These are phyloP conservation scores for Dysmachus trigonus DNA, from an alignment of 2,888 invertebrate species.

Conservation along the genomic window DNA sequence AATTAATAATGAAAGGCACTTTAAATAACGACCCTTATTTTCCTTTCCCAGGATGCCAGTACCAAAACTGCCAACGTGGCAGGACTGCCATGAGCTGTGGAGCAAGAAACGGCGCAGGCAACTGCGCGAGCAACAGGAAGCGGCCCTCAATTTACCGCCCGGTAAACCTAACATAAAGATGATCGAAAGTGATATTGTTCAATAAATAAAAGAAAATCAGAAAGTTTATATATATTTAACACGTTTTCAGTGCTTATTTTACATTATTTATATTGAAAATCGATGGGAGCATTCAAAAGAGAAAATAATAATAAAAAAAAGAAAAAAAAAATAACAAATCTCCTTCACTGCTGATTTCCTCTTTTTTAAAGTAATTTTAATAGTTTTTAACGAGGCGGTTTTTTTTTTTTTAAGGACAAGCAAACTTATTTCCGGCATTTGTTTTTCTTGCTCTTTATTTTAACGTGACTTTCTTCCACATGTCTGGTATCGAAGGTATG, in stretches of 20 bases:
- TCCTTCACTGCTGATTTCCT: slow-evolving; percentile 22
- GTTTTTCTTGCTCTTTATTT: neutral
- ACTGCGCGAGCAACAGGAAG: slow-evolving; percentile 74
- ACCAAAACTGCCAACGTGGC: slow-evolving; percentile 90
- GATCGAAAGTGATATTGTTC: slow-evolving; percentile 46
- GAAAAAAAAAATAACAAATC: slow-evolving; percentile 8
- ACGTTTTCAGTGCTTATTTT: slow-evolving; percentile 23
- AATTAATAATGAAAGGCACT: neutral
- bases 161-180: slow-evolving; percentile 46
- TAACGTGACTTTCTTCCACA: neutral
- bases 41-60: slow-evolving; percentile 75
- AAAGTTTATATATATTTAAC: slow-evolving; percentile 6
- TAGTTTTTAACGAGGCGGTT: neutral
- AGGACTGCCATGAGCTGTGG: slow-evolving; percentile 99
- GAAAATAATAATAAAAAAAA: slow-evolving; percentile 1
- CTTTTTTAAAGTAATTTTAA: slow-evolving; percentile 13
- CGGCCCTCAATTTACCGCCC: slow-evolving; percentile 48
- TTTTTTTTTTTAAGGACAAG: neutral
- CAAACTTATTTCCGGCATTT: neutral
- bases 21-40: neutral
- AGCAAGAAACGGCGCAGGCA: slow-evolving; percentile 92
- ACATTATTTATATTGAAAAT: slow-evolving; percentile 30
- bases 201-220: slow-evolving; percentile 30
- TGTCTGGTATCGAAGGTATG: neutral
- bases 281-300: neutral